Evolutionary conservation across 2,797 vertebrate genomes (phyloP).

Genomic region (Telmatherina bonti): DNA sequence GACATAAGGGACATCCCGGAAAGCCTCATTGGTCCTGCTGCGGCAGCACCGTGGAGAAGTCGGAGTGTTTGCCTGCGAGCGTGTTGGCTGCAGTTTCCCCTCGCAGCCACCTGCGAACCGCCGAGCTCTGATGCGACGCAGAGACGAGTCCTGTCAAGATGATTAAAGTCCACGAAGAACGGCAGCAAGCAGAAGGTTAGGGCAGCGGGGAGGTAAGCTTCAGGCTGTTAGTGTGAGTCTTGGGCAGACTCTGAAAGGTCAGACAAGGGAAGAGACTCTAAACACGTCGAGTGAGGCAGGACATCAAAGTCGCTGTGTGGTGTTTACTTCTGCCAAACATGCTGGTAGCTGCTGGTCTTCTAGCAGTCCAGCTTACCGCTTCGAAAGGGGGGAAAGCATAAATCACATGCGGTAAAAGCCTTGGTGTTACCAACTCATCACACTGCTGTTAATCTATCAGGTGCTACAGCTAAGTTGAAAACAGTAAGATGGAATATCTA

Average conservation of each 20-base stretch:
- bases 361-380: neutral
- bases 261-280: neutral
- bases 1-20: slow-evolving; percentile 93
- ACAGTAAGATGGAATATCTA: neutral
- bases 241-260: neutral
- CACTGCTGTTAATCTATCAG: neutral
- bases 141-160: neutral
- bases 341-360: neutral
- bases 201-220: neutral
- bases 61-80: slow-evolving; percentile 83
- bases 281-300: slow-evolving; percentile 3
- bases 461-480: no score
- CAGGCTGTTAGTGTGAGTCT: slow-evolving; percentile 2
- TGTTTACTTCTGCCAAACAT: neutral
- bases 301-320: slow-evolving; percentile 3
- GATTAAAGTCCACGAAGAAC: slow-evolving; percentile 6
- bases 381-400: neutral
- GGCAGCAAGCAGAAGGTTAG: slow-evolving; percentile 6
- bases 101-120: slow-evolving; percentile 84
- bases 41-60: slow-evolving; percentile 85
- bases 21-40: slow-evolving; percentile 95
- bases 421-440: no score
- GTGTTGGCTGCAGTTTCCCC: slow-evolving; percentile 53
- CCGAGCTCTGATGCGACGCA: slow-evolving; percentile 84
- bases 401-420: no score